Conservation (phyloP, 2,888 invertebrate species). For the Catocala fraxini region DNA sequence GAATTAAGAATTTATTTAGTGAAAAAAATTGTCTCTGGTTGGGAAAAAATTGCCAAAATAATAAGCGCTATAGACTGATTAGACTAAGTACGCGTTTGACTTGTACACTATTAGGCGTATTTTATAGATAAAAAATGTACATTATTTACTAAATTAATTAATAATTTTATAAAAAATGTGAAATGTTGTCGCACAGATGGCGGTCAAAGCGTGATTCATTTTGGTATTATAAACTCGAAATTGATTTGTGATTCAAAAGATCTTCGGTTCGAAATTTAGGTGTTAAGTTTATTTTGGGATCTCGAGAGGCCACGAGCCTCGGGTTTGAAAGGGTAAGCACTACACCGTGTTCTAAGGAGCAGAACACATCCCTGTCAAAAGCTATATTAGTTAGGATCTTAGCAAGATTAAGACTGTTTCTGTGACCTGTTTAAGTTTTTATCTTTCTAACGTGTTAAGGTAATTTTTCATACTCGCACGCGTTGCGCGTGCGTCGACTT, state of each 20-base stretch:
- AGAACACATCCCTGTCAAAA: constrained; percentile 86
- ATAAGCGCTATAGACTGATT: constrained; percentile 88
- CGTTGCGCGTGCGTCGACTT: constrained; percentile 61
- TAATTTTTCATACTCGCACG: constrained; percentile 61
- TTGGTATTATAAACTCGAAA: constrained; percentile 74
- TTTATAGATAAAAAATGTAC: constrained; percentile 80
- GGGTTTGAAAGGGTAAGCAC: constrained; percentile 72
- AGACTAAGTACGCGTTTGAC: constrained; percentile 85
- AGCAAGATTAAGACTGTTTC: constrained; percentile 88
- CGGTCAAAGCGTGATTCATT: constrained; percentile 76
- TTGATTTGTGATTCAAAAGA: constrained; percentile 77
- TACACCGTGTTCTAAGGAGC: constrained; percentile 86
- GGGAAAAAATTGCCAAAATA: constrained; percentile 80
- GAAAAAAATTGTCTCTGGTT: constrained; percentile 65
- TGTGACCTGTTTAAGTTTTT: constrained; percentile 88
- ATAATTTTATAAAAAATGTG: constrained; percentile 68
- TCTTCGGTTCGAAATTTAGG: constrained; percentile 73
- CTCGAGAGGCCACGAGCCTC: constrained; percentile 67
- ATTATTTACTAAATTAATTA: constrained; percentile 83
- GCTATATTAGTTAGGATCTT: constrained; percentile 86
- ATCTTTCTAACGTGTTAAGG: constrained; percentile 83
- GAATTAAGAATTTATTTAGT: constrained; percentile 75
- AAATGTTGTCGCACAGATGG: constrained; percentile 61
- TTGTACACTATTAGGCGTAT: constrained; percentile 87
- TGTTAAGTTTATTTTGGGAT: constrained; percentile 79